These are phyloP conservation scores for Acromyrmex charruanus DNA, from an alignment of 1,140 invertebrate genomes.

Conservation along the genomic window DNA sequence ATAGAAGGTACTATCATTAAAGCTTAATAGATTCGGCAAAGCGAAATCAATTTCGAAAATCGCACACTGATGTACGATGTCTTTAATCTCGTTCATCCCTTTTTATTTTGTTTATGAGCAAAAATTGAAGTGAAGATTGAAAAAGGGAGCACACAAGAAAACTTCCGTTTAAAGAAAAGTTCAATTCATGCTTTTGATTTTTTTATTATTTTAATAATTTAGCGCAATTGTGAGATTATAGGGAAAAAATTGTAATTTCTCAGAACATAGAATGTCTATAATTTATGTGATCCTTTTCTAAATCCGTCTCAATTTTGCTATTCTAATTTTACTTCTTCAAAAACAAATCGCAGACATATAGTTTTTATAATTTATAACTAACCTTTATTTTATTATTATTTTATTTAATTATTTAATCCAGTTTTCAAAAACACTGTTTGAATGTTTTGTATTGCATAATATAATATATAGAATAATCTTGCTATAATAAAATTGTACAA, in stretches of 20 bases:
- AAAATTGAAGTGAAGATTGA: neutral
- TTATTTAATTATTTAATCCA: constrained; percentile 9
- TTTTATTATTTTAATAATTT: neutral
- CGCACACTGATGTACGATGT: constrained; percentile 26
- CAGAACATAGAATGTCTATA: no score
- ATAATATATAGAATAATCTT: neutral
- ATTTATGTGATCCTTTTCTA: neutral
- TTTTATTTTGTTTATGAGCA: constrained; percentile 29
- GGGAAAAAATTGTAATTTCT: neutral
- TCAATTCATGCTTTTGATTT: neutral
- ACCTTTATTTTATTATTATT: constrained; percentile 16
- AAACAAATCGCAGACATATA: no score
- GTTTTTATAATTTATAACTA: neutral
- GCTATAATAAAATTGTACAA: constrained; percentile 11
- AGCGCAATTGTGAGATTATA: neutral
- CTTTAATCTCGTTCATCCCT: constrained; percentile 35
- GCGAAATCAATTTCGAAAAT: constrained; percentile 50
- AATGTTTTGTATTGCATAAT: neutral
- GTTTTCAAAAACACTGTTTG: neutral
- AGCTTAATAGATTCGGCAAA: constrained; percentile 55
- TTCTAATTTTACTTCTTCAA: neutral
- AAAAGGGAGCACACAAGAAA: neutral
- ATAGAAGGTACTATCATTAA: constrained; percentile 49
- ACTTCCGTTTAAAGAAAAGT: neutral
- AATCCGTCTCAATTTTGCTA: neutral